phyloP scores from a whole-genome alignment of 2,797 vertebrate species.

The Karalla daura region DNA sequence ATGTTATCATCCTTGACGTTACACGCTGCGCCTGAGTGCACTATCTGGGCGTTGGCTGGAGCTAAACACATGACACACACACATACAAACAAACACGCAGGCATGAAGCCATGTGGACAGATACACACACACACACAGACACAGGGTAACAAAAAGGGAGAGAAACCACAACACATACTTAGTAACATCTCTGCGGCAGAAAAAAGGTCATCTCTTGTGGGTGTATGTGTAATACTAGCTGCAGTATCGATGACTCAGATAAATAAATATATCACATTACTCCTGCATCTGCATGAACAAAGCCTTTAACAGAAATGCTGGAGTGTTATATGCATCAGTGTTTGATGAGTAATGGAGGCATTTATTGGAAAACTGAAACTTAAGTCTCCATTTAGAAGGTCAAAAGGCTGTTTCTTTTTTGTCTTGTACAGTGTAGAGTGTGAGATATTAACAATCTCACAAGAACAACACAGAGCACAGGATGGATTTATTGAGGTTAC shows the following conservation, averaged over 20 bases:
- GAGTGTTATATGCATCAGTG: constrained; percentile 12
- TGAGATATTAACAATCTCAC: background rate
- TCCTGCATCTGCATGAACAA: constrained; percentile 30
- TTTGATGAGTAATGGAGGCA: constrained; percentile 17
- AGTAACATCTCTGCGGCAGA: constrained; percentile 38
- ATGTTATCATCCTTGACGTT: constrained; percentile 99
- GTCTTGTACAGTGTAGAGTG: background rate
- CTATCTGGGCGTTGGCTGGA: constrained; percentile 96
- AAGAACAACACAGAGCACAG: background rate
- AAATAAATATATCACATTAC: constrained; percentile 56
- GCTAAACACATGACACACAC: constrained; percentile 80
- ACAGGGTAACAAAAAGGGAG: constrained; percentile 44
- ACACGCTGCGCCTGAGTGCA: constrained; percentile 95
- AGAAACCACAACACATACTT: constrained; percentile 59
- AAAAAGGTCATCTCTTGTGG: constrained; percentile 38
- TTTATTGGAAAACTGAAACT: constrained; percentile 30
- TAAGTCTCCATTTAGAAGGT: constrained; percentile 19
- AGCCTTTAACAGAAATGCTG: constrained; percentile 23
- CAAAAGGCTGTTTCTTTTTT: constrained; percentile 27
- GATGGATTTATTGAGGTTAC: background rate
- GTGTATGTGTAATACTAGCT: constrained; percentile 37
- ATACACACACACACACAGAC: constrained; percentile 32
- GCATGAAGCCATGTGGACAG: constrained; percentile 6
- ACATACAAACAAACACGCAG: constrained; percentile 7
- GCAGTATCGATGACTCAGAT: constrained; percentile 43